These are phyloP conservation scores for Gallinago undulata DNA, from an alignment of 2,113 vertebrate genomes.

Conservation along the genomic window DNA sequence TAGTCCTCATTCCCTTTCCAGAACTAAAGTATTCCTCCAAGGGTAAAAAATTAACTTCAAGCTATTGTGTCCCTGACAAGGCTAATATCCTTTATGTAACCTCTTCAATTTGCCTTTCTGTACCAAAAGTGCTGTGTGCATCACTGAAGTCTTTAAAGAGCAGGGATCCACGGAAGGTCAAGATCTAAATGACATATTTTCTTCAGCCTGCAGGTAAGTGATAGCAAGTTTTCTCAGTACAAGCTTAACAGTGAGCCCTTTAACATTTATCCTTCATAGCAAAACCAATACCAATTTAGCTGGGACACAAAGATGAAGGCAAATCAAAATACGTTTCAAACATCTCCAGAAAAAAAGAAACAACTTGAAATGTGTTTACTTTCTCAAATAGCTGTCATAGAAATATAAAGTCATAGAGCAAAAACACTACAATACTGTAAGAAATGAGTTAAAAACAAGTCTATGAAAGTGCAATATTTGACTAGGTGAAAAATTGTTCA, in stretches of 20 bases:
- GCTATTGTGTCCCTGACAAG: background rate
- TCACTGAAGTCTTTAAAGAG: background rate
- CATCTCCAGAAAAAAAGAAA: conserved; percentile 20
- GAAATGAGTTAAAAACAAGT: background rate
- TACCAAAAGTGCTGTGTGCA: background rate
- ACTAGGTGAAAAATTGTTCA: background rate
- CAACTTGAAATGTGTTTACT: background rate
- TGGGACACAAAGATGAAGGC: background rate
- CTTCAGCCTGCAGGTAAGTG: background rate
- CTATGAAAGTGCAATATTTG: background rate
- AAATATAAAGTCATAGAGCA: background rate
- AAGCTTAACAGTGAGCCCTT: background rate
- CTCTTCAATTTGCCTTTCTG: background rate
- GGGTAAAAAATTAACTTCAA: background rate
- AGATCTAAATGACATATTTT: background rate
- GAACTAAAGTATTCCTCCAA: background rate
- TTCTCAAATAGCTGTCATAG: background rate
- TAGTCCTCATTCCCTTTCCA: background rate
- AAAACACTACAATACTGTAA: background rate
- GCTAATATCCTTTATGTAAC: background rate
- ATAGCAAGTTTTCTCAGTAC: background rate
- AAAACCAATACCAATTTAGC: background rate
- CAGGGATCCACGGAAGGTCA: background rate
- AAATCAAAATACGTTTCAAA: background rate
- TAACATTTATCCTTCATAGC: conserved; percentile 19